These are phyloP conservation scores for Lepidochrysops patricia DNA, from an alignment of 2,888 invertebrate genomes.

Conservation along the genomic window DNA sequence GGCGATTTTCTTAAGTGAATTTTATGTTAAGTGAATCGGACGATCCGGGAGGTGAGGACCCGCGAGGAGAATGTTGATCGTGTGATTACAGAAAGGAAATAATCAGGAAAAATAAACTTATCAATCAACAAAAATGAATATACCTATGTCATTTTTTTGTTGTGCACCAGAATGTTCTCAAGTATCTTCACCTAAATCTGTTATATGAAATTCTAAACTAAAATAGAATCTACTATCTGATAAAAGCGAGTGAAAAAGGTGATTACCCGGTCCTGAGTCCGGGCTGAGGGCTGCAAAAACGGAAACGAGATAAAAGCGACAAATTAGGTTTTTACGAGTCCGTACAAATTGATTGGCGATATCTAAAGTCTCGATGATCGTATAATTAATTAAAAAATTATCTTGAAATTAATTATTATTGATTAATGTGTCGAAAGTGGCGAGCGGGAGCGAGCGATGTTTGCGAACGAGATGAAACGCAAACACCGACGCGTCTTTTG, in stretches of 20 bases:
- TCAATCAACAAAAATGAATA: not conserved
- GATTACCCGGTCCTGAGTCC: not conserved
- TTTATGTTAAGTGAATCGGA: not conserved
- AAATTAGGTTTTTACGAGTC: not conserved
- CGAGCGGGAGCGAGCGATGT: conserved; percentile 11
- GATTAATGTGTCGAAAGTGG: not conserved
- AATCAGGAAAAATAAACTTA: too few species aligned
- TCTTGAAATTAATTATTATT: conserved; percentile 8
- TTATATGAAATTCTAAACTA: not conserved
- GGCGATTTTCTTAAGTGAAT: conserved; percentile 8
- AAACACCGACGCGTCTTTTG: conserved; percentile 17
- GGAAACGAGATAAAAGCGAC: not conserved
- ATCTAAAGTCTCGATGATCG: not conserved
- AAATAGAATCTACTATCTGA: not conserved
- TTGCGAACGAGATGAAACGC: conserved; percentile 20
- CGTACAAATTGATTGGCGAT: not conserved
- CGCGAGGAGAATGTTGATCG: not conserved
- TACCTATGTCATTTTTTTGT: not conserved
- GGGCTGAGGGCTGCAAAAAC: not conserved
- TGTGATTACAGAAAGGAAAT: too few species aligned
- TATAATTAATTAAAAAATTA: not conserved
- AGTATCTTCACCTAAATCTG: not conserved
- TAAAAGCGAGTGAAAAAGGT: not conserved
- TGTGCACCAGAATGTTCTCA: not conserved
- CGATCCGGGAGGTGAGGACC: not conserved